Evolutionary conservation across 2,888 invertebrate species (phyloP).

Genomic region (Pomacea canaliculata): DNA sequence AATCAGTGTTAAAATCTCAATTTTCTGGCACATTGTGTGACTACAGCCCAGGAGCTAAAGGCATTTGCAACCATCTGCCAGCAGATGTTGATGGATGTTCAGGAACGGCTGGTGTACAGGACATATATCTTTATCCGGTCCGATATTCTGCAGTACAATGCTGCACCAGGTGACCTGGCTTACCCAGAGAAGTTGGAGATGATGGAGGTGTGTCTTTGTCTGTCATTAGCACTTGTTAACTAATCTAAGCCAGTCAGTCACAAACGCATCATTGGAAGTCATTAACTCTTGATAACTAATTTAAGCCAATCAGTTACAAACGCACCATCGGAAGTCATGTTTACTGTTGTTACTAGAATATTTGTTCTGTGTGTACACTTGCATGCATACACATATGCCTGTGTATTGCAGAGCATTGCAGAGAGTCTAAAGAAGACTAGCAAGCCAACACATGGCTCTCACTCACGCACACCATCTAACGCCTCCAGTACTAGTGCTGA

Average conservation of each 20-base stretch:
- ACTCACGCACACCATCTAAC: constrained; percentile 73
- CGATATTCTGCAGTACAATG: constrained; percentile 84
- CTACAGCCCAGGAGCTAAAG: constrained; percentile 76
- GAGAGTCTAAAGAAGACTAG: constrained; percentile 66
- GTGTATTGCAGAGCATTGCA: constrained; percentile 66
- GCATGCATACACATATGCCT: too few relatives aligned
- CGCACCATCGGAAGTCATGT: too few relatives aligned
- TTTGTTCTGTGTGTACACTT: too few relatives aligned
- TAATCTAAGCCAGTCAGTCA: neutral
- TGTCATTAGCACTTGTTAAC: neutral
- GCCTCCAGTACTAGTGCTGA: constrained; percentile 79
- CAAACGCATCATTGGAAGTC: too few relatives aligned
- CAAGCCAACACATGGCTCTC: constrained; percentile 68
- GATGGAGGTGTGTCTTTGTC: constrained; percentile 82
- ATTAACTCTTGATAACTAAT: neutral
- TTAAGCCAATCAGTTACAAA: too few relatives aligned
- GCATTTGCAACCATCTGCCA: constrained; percentile 84
- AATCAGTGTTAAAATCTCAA: too few relatives aligned
- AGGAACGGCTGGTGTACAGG: constrained; percentile 95
- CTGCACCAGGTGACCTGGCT: constrained; percentile 94
- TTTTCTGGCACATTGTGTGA: too few relatives aligned
- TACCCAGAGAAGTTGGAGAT: constrained; percentile 97
- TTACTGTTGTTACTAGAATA: too few relatives aligned
- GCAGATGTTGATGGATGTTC: constrained; percentile 89
- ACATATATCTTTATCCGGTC: constrained; percentile 93